phyloP scores from a whole-genome alignment of 1,140 invertebrate genomes.

The Campoletis sonorensis region DNA sequence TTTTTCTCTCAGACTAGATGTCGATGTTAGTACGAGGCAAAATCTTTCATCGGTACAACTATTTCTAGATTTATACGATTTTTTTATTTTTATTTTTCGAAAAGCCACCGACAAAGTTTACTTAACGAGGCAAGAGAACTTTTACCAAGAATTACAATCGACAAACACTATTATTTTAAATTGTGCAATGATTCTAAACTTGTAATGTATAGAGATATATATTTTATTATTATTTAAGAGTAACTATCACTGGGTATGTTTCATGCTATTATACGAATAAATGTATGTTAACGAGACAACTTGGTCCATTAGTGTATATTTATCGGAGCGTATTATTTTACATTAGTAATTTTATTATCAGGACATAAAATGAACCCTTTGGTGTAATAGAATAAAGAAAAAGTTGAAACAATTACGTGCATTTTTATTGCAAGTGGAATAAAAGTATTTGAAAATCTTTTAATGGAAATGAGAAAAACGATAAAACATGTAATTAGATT shows the following conservation, averaged over 20 bases:
- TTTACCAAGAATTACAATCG: slow-evolving; percentile 8
- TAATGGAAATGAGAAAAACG: no score
- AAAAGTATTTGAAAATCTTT: no score
- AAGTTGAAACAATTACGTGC: background rate
- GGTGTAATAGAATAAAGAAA: background rate
- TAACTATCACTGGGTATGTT: background rate
- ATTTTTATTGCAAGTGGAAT: no score
- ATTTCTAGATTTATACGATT: background rate
- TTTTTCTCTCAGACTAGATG: no score
- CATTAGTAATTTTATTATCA: slow-evolving; percentile 18
- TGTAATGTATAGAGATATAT: background rate
- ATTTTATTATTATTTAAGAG: no score
- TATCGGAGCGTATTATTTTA: slow-evolving; percentile 17
- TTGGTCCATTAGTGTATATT: slow-evolving; percentile 9
- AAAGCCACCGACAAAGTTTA: slow-evolving; percentile 15
- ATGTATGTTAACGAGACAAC: slow-evolving; percentile 16
- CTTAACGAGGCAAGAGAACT: slow-evolving; percentile 26
- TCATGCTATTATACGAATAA: background rate
- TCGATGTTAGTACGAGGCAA: background rate
- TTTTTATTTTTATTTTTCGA: background rate
- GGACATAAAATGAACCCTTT: background rate
- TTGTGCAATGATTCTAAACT: slow-evolving; percentile 12
- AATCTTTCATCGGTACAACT: background rate
- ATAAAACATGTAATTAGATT: no score
- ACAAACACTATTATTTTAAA: slow-evolving; percentile 28